Evolutionary conservation across 2,888 invertebrate species (phyloP).

Genomic region (Callinectes sapidus): DNA sequence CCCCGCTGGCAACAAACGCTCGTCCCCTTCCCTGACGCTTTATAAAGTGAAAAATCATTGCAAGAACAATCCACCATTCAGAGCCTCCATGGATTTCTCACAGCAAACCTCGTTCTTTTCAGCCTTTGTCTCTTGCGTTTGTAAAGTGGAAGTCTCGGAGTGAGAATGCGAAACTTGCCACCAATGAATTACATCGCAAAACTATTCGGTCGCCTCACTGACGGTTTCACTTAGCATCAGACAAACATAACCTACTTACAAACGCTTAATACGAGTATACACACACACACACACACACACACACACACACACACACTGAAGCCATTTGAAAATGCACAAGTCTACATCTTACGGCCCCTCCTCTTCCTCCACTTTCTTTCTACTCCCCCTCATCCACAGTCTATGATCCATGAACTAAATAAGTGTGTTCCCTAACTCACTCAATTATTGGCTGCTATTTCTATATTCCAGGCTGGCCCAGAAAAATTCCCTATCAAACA

Average conservation of each 20-base stretch:
- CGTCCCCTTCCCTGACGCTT: slow-evolving; percentile 22
- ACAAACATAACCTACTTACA: background rate
- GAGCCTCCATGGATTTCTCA: background rate
- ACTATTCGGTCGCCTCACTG: background rate
- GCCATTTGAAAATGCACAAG: background rate
- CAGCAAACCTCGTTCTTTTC: background rate
- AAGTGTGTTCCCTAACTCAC: too few relatives aligned
- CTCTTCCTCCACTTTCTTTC: background rate
- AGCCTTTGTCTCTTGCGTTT: background rate
- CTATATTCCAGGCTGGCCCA: too few relatives aligned
- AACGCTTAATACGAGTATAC: background rate
- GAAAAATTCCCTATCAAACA: too few relatives aligned
- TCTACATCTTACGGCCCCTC: background rate
- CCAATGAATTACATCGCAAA: background rate
- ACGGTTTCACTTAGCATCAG: background rate
- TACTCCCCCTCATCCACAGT: background rate
- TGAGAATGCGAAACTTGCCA: background rate
- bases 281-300: slow-evolving; percentile 21
- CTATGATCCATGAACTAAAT: background rate
- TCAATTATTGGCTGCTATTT: too few relatives aligned
- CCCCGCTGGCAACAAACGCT: slow-evolving; percentile 6
- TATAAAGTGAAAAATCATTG: slow-evolving; percentile 29
- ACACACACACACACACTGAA: background rate
- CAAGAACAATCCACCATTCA: slow-evolving; percentile 13
- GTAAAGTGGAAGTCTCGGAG: background rate